Evolutionary conservation across 2,888 invertebrate genomes (phyloP).

Genomic region (Eristalinus sepulchralis): DNA sequence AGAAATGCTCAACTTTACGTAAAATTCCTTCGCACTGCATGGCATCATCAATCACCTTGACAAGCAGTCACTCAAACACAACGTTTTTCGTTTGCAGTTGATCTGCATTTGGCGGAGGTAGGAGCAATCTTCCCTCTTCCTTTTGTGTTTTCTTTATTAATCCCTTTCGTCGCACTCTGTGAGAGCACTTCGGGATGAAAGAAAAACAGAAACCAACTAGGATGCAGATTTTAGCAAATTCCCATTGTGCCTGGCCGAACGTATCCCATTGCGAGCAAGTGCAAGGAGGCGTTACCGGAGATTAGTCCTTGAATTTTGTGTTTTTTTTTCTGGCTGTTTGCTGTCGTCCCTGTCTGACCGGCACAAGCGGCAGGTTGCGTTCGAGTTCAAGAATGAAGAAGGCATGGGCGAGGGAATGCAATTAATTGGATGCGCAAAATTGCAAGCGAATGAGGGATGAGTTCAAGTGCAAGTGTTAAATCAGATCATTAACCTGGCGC

Average conservation of each 20-base stretch:
- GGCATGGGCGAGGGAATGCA: neutral
- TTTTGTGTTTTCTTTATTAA: slow-evolving; percentile 40
- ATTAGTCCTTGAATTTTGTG: slow-evolving; percentile 39
- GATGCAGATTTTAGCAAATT: slow-evolving; percentile 8
- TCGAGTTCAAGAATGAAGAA: neutral
- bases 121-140: slow-evolving; percentile 26
- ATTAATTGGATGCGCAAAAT: slow-evolving; percentile 20
- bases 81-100: neutral
- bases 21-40: no score
- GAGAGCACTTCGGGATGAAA: slow-evolving; percentile 21
- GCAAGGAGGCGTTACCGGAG: slow-evolving; percentile 37
- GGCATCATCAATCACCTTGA: slow-evolving; percentile 26
- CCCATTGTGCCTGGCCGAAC: neutral
- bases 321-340: neutral
- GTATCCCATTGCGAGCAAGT: slow-evolving; percentile 35
- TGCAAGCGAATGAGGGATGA: slow-evolving; percentile 1
- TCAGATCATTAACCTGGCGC: slow-evolving; percentile 56
- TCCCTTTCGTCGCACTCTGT: slow-evolving; percentile 44
- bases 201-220: slow-evolving; percentile 12
- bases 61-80: neutral
- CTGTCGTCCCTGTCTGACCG: neutral
- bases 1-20: no score
- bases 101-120: slow-evolving; percentile 5
- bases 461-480: slow-evolving; percentile 34
- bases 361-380: neutral